Evolutionary conservation across 2,888 invertebrate species (phyloP).

Genomic region (Caenorhabditis sp.): DNA sequence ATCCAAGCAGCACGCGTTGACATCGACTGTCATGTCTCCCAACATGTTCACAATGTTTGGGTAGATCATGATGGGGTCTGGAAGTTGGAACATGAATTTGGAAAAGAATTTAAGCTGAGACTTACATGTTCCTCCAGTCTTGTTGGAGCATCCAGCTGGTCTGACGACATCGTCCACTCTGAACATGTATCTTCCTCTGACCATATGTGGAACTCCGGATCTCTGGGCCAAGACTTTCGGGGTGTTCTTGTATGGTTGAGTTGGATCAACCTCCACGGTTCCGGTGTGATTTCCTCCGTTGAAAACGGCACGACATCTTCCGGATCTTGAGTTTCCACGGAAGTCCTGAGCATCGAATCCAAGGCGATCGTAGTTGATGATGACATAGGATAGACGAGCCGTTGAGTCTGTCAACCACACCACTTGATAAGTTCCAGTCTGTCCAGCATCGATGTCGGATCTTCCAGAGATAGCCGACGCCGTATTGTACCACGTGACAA

Average conservation of each 20-base stretch:
- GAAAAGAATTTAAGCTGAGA: not conserved
- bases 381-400: slow-evolving; percentile 94
- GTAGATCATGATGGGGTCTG: slow-evolving; percentile 83
- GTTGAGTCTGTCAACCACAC: slow-evolving; percentile 90
- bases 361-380: slow-evolving; percentile 94
- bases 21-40: slow-evolving; percentile 96
- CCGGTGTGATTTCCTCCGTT: slow-evolving; percentile 83
- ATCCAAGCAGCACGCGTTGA: slow-evolving; percentile 95
- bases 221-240: slow-evolving; percentile 82
- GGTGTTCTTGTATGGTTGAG: slow-evolving; percentile 81
- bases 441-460: slow-evolving; percentile 82
- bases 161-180: slow-evolving; percentile 95
- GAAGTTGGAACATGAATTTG: not conserved
- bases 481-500: slow-evolving; percentile 97
- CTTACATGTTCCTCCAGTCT: slow-evolving; percentile 83
- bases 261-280: slow-evolving; percentile 81
- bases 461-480: slow-evolving; percentile 85
- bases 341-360: slow-evolving; percentile 90
- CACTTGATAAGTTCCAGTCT: slow-evolving; percentile 95
- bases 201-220: slow-evolving; percentile 83
- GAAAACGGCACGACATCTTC: slow-evolving; percentile 82
- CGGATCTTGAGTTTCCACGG: slow-evolving; percentile 79
- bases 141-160: slow-evolving; percentile 89
- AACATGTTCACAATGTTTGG: slow-evolving; percentile 98
- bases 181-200: slow-evolving; percentile 92